Conservation (phyloP, 2,113 vertebrate genomes). For the Ochotona princeps region DNA sequence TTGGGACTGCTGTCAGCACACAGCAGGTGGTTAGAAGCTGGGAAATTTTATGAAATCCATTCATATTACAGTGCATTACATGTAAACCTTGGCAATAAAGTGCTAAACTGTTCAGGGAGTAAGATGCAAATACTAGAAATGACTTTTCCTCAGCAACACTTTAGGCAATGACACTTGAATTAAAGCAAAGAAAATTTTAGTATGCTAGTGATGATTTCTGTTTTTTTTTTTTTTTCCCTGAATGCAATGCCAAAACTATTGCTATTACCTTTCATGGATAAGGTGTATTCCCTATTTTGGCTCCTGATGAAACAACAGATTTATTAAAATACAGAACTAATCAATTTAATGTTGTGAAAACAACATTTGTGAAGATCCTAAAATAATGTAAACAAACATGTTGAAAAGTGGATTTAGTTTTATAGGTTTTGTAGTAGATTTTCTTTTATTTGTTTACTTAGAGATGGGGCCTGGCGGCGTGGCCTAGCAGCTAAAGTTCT, state of each 20-base stretch:
- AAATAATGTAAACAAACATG: no score
- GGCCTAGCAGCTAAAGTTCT: no score
- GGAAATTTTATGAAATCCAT: slow-evolving; percentile 83
- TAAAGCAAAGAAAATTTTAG: slow-evolving; percentile 62
- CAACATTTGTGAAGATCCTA: neutral
- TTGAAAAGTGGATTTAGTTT: no score
- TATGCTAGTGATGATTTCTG: neutral
- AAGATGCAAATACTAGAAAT: slow-evolving; percentile 83
- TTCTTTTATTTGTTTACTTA: neutral
- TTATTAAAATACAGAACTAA: neutral
- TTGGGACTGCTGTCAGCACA: slow-evolving; percentile 76
- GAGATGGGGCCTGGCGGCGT: no score
- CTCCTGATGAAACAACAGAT: neutral
- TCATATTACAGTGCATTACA: slow-evolving; percentile 81
- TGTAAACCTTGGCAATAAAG: slow-evolving; percentile 83
- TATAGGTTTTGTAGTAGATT: neutral
- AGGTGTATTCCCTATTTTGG: no score
- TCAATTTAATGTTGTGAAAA: neutral
- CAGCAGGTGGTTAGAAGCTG: slow-evolving; percentile 81
- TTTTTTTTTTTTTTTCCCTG: neutral
- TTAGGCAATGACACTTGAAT: slow-evolving; percentile 69
- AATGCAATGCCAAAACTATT: neutral
- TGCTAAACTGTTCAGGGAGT: slow-evolving; percentile 78
- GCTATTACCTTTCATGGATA: neutral
- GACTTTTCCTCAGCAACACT: slow-evolving; percentile 74